Base-by-base conservation (phyloP, 2,888 invertebrate species). In the Limnephilus auricula region DNA sequence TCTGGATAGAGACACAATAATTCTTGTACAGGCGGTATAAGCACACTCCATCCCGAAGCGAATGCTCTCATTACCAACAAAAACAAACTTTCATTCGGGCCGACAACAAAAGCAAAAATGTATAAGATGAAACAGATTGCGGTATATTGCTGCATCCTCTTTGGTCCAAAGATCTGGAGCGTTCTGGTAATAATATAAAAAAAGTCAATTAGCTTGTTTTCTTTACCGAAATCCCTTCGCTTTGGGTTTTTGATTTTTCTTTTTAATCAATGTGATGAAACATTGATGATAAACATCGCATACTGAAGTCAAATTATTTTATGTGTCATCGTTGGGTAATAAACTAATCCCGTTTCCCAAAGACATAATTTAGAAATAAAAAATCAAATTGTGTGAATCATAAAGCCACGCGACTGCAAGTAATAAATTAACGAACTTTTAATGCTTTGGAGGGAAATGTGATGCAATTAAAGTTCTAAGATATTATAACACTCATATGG, bases 51-150 rank as follows among this genome's bases (percentile, higher is more conserved):
- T 80, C 83, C 89, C 34, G 80, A 79, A 89, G 91, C 87, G 90
- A 91, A 90, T 91, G 91, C 79, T 87, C 87, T 89, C 91, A 91
- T 90, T 90, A 91, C 90, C 78, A 91, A 90, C 90, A 90, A 90
- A 90, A 91, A 91, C 83, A 91, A 90, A 91, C 79, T 90, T 83
- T 90, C 83, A 80, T 90, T 80, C 30, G 5, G 80, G 89, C 89
- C 89, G 89, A 40, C 89, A 89, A 45, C 80, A 80, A 89, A 40
- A 89, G 89, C 79, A 89, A 89, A 89, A 80, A 45, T 78, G 79
- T n/a, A 88, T 88, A 88, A 88, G 87, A 88, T 37, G 79, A 88
- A 88, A 88, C 87, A 88, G 87, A 88, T 88, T 88, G 87, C 87
- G 87, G 87, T n/a, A 65, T 86, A 78, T 78, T 78, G 87, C 78